Conservation (phyloP, 1,140 invertebrate genomes). For the Drosophila takahashii region DNA sequence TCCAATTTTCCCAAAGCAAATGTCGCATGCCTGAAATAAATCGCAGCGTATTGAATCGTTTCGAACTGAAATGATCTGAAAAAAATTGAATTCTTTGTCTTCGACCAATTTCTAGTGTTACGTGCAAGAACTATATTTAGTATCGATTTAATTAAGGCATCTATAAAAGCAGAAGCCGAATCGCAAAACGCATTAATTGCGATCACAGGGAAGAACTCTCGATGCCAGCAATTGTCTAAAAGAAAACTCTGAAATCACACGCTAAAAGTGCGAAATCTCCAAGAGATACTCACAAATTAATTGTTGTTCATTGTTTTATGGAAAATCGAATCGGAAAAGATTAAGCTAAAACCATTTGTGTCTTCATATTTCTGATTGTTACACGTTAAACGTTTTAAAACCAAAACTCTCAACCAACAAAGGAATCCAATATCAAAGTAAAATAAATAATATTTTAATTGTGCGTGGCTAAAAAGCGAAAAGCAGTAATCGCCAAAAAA, state of each 20-base stretch:
- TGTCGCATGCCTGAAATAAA: constrained; percentile 51
- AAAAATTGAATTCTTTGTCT: constrained; percentile 25
- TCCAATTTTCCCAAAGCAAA: constrained; percentile 38
- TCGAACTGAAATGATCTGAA: constrained; percentile 20
- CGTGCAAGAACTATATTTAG: constrained; percentile 57
- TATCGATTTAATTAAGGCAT: constrained; percentile 13
- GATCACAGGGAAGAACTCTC: constrained; percentile 48
- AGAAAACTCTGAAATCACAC: constrained; percentile 38
- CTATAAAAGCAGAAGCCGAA: constrained; percentile 61
- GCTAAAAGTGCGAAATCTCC: constrained; percentile 41
- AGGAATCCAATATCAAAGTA: constrained; percentile 18
- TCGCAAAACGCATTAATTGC: constrained; percentile 52
- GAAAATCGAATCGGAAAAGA: constrained; percentile 26
- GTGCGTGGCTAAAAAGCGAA: constrained; percentile 70
- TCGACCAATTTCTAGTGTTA: constrained; percentile 10
- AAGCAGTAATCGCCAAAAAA: constrained; percentile 30
- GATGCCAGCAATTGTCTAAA: constrained; percentile 67
- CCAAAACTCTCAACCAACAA: background rate
- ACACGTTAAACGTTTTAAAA: constrained; percentile 51
- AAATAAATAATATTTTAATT: constrained; percentile 55
- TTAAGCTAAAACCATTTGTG: constrained; percentile 39
- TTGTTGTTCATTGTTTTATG: constrained; percentile 47
- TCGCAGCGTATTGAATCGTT: constrained; percentile 11
- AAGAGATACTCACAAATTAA: constrained; percentile 32
- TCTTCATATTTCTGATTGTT: constrained; percentile 57